Base-by-base conservation (phyloP, 2,797 vertebrate species). In the Heliangelus exortis region DNA sequence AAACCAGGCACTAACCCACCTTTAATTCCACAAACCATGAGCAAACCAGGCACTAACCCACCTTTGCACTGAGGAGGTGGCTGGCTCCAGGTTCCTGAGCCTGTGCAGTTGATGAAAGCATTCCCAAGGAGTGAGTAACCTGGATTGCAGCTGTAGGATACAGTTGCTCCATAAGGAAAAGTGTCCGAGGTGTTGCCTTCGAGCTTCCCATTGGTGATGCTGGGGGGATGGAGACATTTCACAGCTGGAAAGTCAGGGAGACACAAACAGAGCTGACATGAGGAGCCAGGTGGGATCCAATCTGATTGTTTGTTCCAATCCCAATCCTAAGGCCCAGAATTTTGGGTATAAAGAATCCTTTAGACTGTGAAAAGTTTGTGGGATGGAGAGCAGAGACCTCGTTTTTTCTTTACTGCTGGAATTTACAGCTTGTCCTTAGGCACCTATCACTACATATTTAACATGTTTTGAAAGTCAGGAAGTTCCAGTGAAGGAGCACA, bases 1-100 rank as follows among this genome's bases (percentile, higher is more conserved):
- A 39, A 39, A 33, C 33, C 33, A 33, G 33, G 33, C 33, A 33
- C 33, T 33, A 33, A 33, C 33, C 33, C 33, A 33, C 33, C 33
- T 33, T 33, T 33, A 33, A 33, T 33, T 33, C 33, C 33, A 33
- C 33, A 33, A 33, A 33, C 33, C 33, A 33, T 36, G 36, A 36
- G 36, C 36, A 36, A 39, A n/a, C 39, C 39, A 39, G 39, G 39
- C 54, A 4, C 61, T 4, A 33, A 10, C 63, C 19, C 90, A 97
- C 97, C 97, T 97, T 79, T 7, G 83, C 98, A 98, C 6, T 0
- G 78, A 45, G 98, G 98, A 23, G 63, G 33, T 4, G 39, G 59
- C 67, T 66, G 61, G 84, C 92, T 97, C 98, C 98, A 98, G 15
- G n/a, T 13, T 79, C 97, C 97, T 5, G 91, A 95, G 14, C 2